Base-by-base conservation (phyloP, 1,140 invertebrate species). In the Pomacea maculata region DNA sequence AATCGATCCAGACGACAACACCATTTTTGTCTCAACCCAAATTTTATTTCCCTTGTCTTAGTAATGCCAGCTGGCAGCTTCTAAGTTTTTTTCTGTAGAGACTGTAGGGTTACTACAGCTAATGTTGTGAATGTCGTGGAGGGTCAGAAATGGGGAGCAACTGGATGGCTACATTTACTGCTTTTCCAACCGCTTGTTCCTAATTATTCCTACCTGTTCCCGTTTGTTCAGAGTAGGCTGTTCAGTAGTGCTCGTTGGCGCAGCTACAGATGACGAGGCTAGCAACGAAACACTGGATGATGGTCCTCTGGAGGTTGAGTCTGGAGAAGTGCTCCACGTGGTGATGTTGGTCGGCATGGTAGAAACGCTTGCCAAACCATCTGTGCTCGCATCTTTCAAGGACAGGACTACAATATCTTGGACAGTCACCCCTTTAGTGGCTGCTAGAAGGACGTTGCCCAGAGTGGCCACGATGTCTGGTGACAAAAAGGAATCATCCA, bases 381-480 rank as follows among this genome's bases (percentile, higher is more conserved):
- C 45, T 34, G 54, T 45, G 29, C 19, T n/a, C 19, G 72, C 21
- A 19, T 21, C 61, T 19, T 29, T n/a, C 57, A 45, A 67, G 65
- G 25, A 57, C 57, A 29, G 61, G 61, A 21, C 6, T 11, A n/a
- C 0, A 55, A 55, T 65, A 65, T 78, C 67, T 7, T 21, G n/a
- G 5, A 54, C 34, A 12, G 19, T 63, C 52, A 75, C n/a, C 52
- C 45, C 76, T 12, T 57, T 72, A 25, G 81, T 83, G 25, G 83
- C 86, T 19, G 87, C 85, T 25, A 81, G 61, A n/a, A 87, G 81
- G 34, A 88, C 80, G 83, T 84, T 86, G 21, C 85, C 83, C n/a
- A 88, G 67, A 73, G 80, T 78, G 15, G 86, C 83, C 15, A 88
- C 74, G 19, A 87, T 85, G 78, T 87, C 86, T 87, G 74, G 17